A percentile compares a stretch with the other conserved stretches of the same genome.
Evolutionary conservation across 2,797 vertebrate genomes (phyloP).

Genomic region (Telmatherina bonti): DNA sequence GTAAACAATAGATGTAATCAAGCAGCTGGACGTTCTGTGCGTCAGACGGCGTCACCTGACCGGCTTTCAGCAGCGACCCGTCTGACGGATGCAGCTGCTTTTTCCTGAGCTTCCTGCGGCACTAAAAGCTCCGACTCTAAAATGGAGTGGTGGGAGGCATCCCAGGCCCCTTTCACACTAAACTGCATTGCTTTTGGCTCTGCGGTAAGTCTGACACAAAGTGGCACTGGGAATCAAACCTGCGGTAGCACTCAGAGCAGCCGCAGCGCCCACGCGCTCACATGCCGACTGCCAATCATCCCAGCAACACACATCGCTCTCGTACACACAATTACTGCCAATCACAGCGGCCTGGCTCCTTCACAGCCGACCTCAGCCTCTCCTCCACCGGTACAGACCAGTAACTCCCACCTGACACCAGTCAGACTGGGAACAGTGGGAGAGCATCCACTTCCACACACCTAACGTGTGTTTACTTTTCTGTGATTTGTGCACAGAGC

Average conservation of each 20-base stretch:
- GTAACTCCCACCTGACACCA: constrained; percentile 71
- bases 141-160: constrained; percentile 65
- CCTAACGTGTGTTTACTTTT: neutral
- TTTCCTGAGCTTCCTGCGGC: constrained; percentile 56
- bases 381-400: constrained; percentile 64
- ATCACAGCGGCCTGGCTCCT: constrained; percentile 53
- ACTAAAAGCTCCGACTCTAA: constrained; percentile 70
- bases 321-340: constrained; percentile 37
- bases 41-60: constrained; percentile 54
- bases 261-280: constrained; percentile 41
- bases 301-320: constrained; percentile 47
- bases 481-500: neutral
- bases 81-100: constrained; percentile 62
- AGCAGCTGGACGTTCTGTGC: constrained; percentile 44
- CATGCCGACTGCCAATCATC: constrained; percentile 45
- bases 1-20: constrained; percentile 3
- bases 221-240: constrained; percentile 70
- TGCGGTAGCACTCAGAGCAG: constrained; percentile 55
- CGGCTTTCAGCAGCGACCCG: constrained; percentile 46
- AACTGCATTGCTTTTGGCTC: constrained; percentile 65
- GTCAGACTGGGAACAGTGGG: constrained; percentile 51
- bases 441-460: constrained; percentile 1
- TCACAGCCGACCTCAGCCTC: constrained; percentile 54
- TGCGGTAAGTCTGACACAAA: constrained; percentile 74
- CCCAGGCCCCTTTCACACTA: constrained; percentile 51